Evolutionary conservation across 2,888 invertebrate species (phyloP), one percentile per base, ranked within the genome.

Genomic region (Hydrotaea diabolus): DNA sequence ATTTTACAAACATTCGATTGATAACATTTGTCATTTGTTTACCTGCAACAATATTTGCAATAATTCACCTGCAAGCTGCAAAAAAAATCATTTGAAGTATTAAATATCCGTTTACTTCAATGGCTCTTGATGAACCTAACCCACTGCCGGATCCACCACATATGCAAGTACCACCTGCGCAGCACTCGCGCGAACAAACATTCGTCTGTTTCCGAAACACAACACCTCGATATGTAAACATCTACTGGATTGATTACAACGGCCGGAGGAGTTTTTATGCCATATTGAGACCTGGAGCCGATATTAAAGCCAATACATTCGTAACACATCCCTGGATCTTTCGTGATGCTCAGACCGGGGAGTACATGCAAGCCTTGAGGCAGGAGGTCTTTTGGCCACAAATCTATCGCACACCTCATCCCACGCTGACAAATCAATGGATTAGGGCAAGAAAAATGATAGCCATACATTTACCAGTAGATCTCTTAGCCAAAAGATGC

Each of bases 171-270:
- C n/a, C n/a, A n/a, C 82, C 85, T n/a, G 82, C 85, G 0, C 85
- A 85, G 43, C 79, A 79, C 76, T 89, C 91, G 2, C 86, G 87
- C 15, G 90, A 91, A 77, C 90, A 87, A 85, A 92, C 94, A 0
- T 94, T 93, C 89, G 93, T 95, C 26, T 92, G 94, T 86, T 96
- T 96, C 90, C 88, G 93, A 31, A 96, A 96, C 89, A 93, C 90
- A 46, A 95, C 95, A 0, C 89, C 92, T 7, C 92, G 94, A 39
- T 90, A 89, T 23, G 88, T 94, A 0, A 89, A 91, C 75, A 81
- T 92, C 15, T 91, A 95, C 89, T 97, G 98, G 98, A 93, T 97
- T 19, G 95, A 97, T 91, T 97, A 95, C 89, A 91, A 93, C 57
- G 97, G 97, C 0, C 90, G 90, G 0, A 93, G 94, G 49, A 93